Base-by-base conservation (phyloP, 2,797 vertebrate genomes). In the Sebastes variabilis region DNA sequence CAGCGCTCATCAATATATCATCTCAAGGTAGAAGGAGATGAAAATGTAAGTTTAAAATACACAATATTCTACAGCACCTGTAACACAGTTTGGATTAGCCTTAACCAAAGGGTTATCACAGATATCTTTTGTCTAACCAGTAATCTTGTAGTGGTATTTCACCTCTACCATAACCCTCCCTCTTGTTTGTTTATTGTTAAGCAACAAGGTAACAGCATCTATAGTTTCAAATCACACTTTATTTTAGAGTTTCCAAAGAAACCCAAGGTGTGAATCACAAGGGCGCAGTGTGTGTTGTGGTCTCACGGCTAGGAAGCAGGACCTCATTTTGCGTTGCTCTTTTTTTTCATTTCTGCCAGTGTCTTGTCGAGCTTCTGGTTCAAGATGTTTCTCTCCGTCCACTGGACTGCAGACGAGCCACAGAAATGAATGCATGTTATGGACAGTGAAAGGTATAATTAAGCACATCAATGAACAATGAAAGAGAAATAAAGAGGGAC, bases 361-460 rank as follows among this genome's bases (percentile, higher is more conserved):
- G 34, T 30, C 59, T 84, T 90, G n/a, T 85, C 82, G 22, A 93
- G 77, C 25, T 80, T 87, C 61, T 87, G 81, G 73, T 89, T 70
- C 27, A 85, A 30, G 25, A 90, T 80, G 82, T 93, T 89, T 60
- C 56, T 90, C 79, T 94, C 88, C 3, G 81, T 89, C 89, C 91
- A 92, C 81, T 82, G 83, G 60, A 85, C 92, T 93, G 77, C 56
- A 74, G 42, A 30, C 0, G 2, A 64, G 5, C 9, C 8, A 69
- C 9, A 16, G 8, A 42, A 0, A 59, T 4, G 4, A 0, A 59
- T 4, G 9, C 2, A 56, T 0, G 11, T 27, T 20, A 4, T 5
- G 6, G 32, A 27, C 1, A 20, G 4, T 12, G 5, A 77, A 66
- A 24, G 0, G 60, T 6, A 22, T 4, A 3, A 8, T 30, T 54